Conservation (phyloP, 2,113 vertebrate species). For the Gobiocypris rarus region DNA sequence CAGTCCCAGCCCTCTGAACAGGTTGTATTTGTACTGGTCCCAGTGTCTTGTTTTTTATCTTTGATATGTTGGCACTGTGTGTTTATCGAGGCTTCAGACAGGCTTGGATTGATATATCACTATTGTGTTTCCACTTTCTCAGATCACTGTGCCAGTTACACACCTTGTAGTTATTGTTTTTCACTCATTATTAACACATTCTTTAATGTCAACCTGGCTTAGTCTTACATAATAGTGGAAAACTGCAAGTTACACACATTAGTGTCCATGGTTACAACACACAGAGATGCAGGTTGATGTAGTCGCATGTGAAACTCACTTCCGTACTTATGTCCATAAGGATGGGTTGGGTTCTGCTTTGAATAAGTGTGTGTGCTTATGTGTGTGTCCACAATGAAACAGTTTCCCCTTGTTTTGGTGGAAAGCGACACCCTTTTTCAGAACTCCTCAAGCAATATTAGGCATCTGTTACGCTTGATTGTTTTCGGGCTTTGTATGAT, state of each 20-base stretch:
- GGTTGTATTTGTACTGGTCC: not conserved
- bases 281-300: not conserved
- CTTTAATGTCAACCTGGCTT: not conserved
- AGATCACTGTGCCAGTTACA: not conserved
- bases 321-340: not conserved
- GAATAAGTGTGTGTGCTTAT: conserved; percentile 27
- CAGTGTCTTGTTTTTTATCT: not conserved
- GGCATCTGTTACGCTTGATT: conserved; percentile 1
- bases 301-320: conserved; percentile 7
- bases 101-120: not conserved
- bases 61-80: not conserved
- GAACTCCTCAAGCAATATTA: conserved; percentile 1
- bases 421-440: not conserved
- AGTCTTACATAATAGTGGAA: not conserved
- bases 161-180: not conserved
- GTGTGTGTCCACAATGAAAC: not conserved
- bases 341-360: conserved; percentile 36
- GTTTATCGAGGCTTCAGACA: not conserved
- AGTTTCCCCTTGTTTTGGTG: not conserved
- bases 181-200: not conserved
- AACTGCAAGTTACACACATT: conserved; percentile 1
- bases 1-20: not conserved
- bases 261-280: conserved; percentile 12
- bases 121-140: not conserved
- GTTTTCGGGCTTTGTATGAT: not conserved